A percentile compares a stretch with the other conserved stretches of the same genome.
phyloP scores from a whole-genome alignment of 2,113 vertebrate genomes.

The Pyrgilauda ruficollis region DNA sequence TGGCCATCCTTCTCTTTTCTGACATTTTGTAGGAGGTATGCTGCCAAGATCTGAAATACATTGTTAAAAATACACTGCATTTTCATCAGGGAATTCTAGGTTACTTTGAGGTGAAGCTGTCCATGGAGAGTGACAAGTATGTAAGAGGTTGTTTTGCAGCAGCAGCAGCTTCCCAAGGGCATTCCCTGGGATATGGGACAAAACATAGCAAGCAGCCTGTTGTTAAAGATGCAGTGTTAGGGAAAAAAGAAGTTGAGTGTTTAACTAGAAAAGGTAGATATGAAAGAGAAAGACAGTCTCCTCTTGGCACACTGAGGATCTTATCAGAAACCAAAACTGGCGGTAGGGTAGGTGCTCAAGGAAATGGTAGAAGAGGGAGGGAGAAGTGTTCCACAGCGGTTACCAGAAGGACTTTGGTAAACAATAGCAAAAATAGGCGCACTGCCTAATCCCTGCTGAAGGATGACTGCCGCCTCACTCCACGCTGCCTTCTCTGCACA shows the following conservation, averaged over 20 bases:
- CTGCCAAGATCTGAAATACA: background rate
- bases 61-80: background rate
- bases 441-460: background rate
- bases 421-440: background rate
- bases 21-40: background rate
- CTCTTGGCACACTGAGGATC: background rate
- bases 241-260: background rate
- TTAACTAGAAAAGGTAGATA: background rate
- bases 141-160: background rate
- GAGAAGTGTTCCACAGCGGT: accelerated
- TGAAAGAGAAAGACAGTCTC: background rate
- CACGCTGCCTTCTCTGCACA: background rate
- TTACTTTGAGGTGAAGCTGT: background rate
- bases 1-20: background rate
- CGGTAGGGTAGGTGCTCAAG: background rate
- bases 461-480: background rate
- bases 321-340: background rate
- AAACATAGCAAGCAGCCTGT: background rate
- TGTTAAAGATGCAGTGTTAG: background rate
- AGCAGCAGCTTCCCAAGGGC: background rate
- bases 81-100: background rate
- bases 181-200: background rate
- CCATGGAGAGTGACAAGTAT: background rate
- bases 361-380: background rate
- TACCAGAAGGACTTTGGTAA: background rate